phyloP scores from a whole-genome alignment of 2,797 vertebrate species.

The Sebastiscus albofasciatus region DNA sequence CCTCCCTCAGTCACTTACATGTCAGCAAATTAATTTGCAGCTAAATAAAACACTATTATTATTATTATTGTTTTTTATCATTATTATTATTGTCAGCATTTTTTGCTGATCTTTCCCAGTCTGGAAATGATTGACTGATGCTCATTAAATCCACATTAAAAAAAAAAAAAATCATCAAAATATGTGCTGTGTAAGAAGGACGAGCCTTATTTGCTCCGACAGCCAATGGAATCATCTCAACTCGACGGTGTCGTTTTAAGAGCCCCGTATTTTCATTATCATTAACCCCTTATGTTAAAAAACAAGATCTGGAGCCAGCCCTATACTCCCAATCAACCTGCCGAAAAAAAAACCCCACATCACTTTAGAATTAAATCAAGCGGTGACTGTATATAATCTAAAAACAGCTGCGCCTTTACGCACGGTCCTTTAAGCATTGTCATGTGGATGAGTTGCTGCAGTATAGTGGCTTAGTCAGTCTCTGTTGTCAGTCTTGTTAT shows the following conservation, averaged over 20 bases:
- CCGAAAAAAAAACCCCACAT: too few species aligned
- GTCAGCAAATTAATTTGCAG: neutral
- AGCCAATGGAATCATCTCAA: slow-evolving; percentile 58
- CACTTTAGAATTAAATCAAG: too few species aligned
- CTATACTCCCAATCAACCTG: neutral
- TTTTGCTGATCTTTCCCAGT: too few species aligned
- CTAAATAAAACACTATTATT: neutral
- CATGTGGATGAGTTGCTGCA: slow-evolving; percentile 58
- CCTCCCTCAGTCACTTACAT: neutral
- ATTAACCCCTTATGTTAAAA: slow-evolving; percentile 12
- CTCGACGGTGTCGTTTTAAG: slow-evolving; percentile 42
- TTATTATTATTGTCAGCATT: neutral
- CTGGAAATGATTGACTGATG: neutral
- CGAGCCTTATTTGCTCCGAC: slow-evolving; percentile 53
- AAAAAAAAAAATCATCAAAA: slow-evolving; percentile 49
- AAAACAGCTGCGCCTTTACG: slow-evolving; percentile 48
- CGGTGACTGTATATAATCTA: neutral
- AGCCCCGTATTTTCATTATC: slow-evolving; percentile 8
- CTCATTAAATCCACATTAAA: slow-evolving; percentile 44
- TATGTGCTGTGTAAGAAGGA: slow-evolving; percentile 77
- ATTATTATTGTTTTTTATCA: neutral
- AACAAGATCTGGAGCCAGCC: neutral
- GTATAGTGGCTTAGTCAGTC: slow-evolving; percentile 56
- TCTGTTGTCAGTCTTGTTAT: slow-evolving; percentile 30
- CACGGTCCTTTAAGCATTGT: slow-evolving; percentile 60